Conservation (phyloP, 2,113 vertebrate species). For the Verasper variegatus region DNA sequence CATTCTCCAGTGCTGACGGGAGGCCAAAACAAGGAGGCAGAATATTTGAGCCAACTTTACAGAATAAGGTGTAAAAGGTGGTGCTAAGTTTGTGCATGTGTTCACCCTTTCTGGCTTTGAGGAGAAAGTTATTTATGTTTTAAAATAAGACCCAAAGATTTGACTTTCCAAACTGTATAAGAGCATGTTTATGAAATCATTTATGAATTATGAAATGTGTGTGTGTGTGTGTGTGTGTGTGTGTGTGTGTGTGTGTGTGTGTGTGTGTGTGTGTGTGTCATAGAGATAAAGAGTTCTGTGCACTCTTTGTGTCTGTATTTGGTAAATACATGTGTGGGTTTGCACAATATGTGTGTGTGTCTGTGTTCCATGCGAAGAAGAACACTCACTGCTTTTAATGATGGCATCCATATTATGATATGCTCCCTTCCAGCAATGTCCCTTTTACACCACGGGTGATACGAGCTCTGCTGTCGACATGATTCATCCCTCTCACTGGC, state of each 20-base stretch:
- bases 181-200: too few relatives aligned
- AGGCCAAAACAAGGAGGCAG: slow-evolving; percentile 1
- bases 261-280: slow-evolving; percentile 12
- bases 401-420: slow-evolving; percentile 26
- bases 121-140: too few relatives aligned
- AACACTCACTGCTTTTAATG: slow-evolving; percentile 40
- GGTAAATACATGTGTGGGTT: not conserved
- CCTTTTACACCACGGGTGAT: slow-evolving; percentile 51
- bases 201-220: too few relatives aligned
- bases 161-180: too few relatives aligned
- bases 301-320: not conserved
- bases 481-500: slow-evolving; percentile 62
- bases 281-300: slow-evolving; percentile 1
- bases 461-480: slow-evolving; percentile 47
- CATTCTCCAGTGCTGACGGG: slow-evolving; percentile 8
- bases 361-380: slow-evolving; percentile 11
- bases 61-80: slow-evolving; percentile 49
- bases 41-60: slow-evolving; percentile 37
- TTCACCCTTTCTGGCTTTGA: too few relatives aligned
- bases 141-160: too few relatives aligned
- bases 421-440: slow-evolving; percentile 24
- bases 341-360: not conserved
- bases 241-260: slow-evolving; percentile 15
- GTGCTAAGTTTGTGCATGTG: too few relatives aligned
- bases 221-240: slow-evolving; percentile 12